Base-by-base conservation (phyloP, 1,140 invertebrate species). In the Hycleus cichorii region DNA sequence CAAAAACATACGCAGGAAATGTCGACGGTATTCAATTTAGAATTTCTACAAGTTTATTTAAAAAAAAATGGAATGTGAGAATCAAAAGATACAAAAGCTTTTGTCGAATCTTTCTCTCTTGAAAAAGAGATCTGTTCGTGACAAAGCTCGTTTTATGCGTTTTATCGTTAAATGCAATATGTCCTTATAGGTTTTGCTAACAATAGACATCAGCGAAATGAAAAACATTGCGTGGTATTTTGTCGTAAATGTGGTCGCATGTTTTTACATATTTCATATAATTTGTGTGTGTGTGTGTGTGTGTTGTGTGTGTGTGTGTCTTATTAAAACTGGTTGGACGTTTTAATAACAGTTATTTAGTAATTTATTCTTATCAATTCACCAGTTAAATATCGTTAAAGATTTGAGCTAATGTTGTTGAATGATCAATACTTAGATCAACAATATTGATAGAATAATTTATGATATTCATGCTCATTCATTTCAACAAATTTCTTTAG, bases 301-400 rank as follows among this genome's bases (percentile, higher is more conserved):
- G 59, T 62, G n/a, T n/a, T 32, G 0, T 32, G 7, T 32, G 32
- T 32, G 55, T 62, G 57, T 62, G 60, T 62, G 59, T 62, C 60
- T 62, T 59, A 62, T 62, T 62, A 62, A 62, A 62, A 46, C 57
- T 43, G 46, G 45, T 62, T 59, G 54, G 57, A 62, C 60, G 55
- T 57, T 51, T 49, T 63, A 63, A 63, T 63, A 63, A 63, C 57
- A 25, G 57, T 63, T 57, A 59, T 63, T 63, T 56, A 25, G 44
- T 47, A 59, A 63, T 38, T 51, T 58, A 58, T 63, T 7, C 32
- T 32, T 32, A 32, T 32, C 32, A 32, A 32, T 32, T 32, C 32
- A 32, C 4, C 58, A 50, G 44, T 50, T 47, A 48, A 48, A 47
- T 47, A 51, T 53, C 45, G 47, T 51, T 40, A 51, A 60, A 26